Evolutionary conservation across 1,140 invertebrate genomes (phyloP).

Genomic region (Saccostrea glomerata): DNA sequence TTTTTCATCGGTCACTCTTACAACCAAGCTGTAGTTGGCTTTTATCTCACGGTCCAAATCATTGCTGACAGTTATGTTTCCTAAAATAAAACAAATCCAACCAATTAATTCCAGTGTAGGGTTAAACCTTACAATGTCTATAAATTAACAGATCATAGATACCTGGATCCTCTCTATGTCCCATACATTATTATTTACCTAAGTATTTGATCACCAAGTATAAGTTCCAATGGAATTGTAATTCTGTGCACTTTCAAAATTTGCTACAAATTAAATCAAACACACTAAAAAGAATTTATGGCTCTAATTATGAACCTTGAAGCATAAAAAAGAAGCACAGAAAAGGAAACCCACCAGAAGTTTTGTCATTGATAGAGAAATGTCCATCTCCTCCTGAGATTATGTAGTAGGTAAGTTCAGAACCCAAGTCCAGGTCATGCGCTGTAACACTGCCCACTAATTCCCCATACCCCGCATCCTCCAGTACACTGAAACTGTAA

Average conservation of each 20-base stretch:
- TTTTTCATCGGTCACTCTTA: slow-evolving; percentile 57
- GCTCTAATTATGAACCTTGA: not conserved
- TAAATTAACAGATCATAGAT: no score
- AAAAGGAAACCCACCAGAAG: slow-evolving; percentile 40
- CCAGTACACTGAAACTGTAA: slow-evolving; percentile 73
- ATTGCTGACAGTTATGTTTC: slow-evolving; percentile 56
- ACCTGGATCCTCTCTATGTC: no score
- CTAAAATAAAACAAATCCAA: slow-evolving; percentile 46
- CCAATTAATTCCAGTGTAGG: no score
- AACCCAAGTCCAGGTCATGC: slow-evolving; percentile 53
- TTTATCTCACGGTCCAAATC: slow-evolving; percentile 60
- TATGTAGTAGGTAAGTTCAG: slow-evolving; percentile 50
- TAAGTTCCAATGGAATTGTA: no score
- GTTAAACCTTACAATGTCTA: no score
- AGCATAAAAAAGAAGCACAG: not conserved
- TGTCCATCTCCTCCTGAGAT: slow-evolving; percentile 47
- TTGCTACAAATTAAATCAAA: no score
- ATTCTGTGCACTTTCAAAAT: no score
- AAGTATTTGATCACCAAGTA: no score
- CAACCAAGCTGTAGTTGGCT: slow-evolving; percentile 49
- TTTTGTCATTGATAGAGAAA: slow-evolving; percentile 58
- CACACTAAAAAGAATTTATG: no score
- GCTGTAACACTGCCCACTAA: slow-evolving; percentile 55
- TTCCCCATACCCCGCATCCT: slow-evolving; percentile 29
- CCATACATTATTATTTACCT: no score